Evolutionary conservation across 2,888 invertebrate genomes (phyloP).

Genomic region (Synanthedon myopaeformis): DNA sequence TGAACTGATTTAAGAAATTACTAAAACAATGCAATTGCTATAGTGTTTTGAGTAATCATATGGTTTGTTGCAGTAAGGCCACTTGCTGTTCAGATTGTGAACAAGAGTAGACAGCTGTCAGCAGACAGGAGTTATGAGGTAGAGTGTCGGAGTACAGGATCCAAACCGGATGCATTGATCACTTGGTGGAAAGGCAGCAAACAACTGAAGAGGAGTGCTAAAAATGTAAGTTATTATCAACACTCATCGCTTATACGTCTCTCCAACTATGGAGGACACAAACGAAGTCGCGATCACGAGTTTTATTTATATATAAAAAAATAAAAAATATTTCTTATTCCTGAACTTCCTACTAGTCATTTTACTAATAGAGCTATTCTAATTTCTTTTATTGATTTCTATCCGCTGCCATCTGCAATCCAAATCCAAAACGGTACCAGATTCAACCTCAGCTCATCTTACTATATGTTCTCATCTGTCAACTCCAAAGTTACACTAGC

Average conservation of each 20-base stretch:
- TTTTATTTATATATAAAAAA: too few relatives aligned
- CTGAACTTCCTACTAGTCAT: too few relatives aligned
- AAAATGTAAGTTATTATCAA: slow-evolving; percentile 74
- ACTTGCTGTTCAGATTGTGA: slow-evolving; percentile 81
- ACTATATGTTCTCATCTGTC: too few relatives aligned
- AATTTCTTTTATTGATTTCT: too few relatives aligned
- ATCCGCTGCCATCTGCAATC: too few relatives aligned
- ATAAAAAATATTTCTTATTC: too few relatives aligned
- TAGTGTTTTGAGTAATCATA: neutral
- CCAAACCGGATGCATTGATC: slow-evolving; percentile 83
- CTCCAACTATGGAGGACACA: neutral
- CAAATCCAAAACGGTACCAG: too few relatives aligned
- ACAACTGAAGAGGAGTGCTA: slow-evolving; percentile 79
- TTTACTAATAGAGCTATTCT: too few relatives aligned
- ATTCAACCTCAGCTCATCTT: too few relatives aligned
- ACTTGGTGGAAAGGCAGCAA: slow-evolving; percentile 89
- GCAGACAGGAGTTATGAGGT: slow-evolving; percentile 87
- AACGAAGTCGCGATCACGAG: neutral
- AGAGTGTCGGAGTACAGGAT: slow-evolving; percentile 85
- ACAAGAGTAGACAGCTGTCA: slow-evolving; percentile 82
- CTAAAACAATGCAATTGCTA: too few relatives aligned
- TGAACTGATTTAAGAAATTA: too few relatives aligned
- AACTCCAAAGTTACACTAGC: too few relatives aligned
- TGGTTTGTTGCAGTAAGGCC: slow-evolving; percentile 81
- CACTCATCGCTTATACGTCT: neutral